phyloP scores from a whole-genome alignment of 1,140 invertebrate species.

The Drosophila sturtevanti region DNA sequence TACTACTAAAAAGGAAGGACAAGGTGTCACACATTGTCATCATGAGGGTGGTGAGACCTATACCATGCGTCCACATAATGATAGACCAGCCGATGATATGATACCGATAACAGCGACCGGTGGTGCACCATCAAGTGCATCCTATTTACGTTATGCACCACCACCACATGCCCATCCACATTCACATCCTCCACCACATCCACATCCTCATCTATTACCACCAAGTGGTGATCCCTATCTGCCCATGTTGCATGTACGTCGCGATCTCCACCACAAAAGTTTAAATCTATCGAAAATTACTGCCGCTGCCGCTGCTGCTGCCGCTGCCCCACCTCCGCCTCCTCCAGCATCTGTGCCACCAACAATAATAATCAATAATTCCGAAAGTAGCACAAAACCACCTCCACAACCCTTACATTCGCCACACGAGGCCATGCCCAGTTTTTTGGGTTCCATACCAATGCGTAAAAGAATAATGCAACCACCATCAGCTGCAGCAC shows the following conservation, averaged over 20 bases:
- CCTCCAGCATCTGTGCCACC: constrained; percentile 38
- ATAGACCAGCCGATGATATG: constrained; percentile 46
- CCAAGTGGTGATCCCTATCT: constrained; percentile 82
- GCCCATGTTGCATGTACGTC: constrained; percentile 88
- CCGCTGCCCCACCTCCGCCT: constrained; percentile 20
- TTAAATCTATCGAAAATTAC: constrained; percentile 66
- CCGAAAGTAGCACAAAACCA: constrained; percentile 68
- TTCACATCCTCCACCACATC: constrained; percentile 13
- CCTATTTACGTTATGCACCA: constrained; percentile 45
- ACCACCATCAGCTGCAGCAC: constrained; percentile 14
- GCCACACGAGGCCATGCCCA: constrained; percentile 83
- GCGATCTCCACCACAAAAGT: constrained; percentile 87
- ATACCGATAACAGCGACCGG: background rate
- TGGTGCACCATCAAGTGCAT: constrained; percentile 13
- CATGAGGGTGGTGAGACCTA: constrained; percentile 86
- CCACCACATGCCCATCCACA: constrained; percentile 14
- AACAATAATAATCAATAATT: constrained; percentile 72
- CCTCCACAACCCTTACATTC: constrained; percentile 70
- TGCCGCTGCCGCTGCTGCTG: constrained; percentile 20
- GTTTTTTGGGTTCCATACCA: constrained; percentile 85
- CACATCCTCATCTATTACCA: constrained; percentile 49
- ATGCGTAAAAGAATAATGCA: constrained; percentile 84
- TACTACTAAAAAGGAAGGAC: constrained; percentile 46
- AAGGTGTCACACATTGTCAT: constrained; percentile 87
- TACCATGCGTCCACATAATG: constrained; percentile 85